phyloP scores from a whole-genome alignment of 2,888 invertebrate species.

The Germaria angustata region DNA sequence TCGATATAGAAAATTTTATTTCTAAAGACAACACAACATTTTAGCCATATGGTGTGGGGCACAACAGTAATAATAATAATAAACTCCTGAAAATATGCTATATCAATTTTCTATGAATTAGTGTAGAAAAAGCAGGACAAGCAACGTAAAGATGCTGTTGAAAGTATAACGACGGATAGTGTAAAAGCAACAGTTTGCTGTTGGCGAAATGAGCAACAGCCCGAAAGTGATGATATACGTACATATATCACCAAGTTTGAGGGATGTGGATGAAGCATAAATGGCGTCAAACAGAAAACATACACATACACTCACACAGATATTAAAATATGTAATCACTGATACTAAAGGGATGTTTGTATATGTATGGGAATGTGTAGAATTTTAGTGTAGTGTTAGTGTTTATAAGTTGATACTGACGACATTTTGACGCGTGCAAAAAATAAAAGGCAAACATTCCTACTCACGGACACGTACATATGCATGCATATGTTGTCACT shows the following conservation, averaged over 20 bases:
- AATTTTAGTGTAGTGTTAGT: slow-evolving; percentile 5
- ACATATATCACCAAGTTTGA: background rate
- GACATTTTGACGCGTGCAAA: slow-evolving; percentile 57
- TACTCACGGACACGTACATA: background rate
- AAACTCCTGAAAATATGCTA: slow-evolving; percentile 75
- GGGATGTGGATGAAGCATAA: background rate
- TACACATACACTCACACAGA: background rate
- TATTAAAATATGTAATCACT: slow-evolving; percentile 10
- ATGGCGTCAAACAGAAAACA: slow-evolving; percentile 50
- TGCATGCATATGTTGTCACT: background rate
- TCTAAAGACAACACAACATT: slow-evolving; percentile 28
- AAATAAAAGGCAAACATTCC: background rate
- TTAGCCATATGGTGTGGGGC: slow-evolving; percentile 77
- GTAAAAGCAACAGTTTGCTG: slow-evolving; percentile 63
- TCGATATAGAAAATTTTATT: background rate
- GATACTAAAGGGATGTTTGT: background rate
- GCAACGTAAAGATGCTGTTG: background rate
- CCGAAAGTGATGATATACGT: slow-evolving; percentile 14
- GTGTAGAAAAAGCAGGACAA: background rate
- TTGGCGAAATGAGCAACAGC: slow-evolving; percentile 57
- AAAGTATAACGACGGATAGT: background rate
- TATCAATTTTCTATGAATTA: slow-evolving; percentile 47
- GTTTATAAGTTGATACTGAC: slow-evolving; percentile 46
- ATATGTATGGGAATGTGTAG: background rate
- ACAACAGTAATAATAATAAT: slow-evolving; percentile 74